These are phyloP conservation scores for Poecilia picta DNA, from an alignment of 2,797 vertebrate genomes.

Conservation along the genomic window DNA sequence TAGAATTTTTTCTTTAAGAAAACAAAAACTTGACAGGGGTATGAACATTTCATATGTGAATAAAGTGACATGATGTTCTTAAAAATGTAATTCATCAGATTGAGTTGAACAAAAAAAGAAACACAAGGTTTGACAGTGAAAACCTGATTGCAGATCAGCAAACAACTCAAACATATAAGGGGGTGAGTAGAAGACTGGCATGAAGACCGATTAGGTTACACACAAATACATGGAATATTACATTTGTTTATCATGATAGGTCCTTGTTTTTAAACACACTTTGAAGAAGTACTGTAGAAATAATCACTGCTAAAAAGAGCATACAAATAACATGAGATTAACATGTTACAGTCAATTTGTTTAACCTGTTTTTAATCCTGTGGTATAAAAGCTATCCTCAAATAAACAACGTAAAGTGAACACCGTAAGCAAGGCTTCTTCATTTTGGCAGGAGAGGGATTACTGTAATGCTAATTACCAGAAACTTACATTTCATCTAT, in stretches of 20 bases:
- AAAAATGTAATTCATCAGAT: conserved; percentile 65
- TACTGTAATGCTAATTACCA: conserved; percentile 68
- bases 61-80: conserved; percentile 73
- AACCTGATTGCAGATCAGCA: conserved; percentile 82
- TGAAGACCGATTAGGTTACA: conserved; percentile 82
- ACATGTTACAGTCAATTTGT: conserved; percentile 82
- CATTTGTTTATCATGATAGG: conserved; percentile 78
- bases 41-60: conserved; percentile 73
- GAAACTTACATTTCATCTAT: conserved; percentile 67
- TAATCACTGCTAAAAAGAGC: conserved; percentile 84
- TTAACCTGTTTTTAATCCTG: conserved; percentile 78
- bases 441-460: conserved; percentile 75
- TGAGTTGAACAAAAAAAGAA: conserved; percentile 52
- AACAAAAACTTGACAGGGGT: conserved; percentile 75
- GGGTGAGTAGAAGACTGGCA: conserved; percentile 77
- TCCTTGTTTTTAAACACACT: conserved; percentile 78
- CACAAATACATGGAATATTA: conserved; percentile 84
- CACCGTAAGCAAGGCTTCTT: conserved; percentile 78
- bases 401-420: conserved; percentile 73
- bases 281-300: conserved; percentile 81
- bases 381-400: conserved; percentile 81
- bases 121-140: conserved; percentile 72
- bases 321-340: conserved; percentile 83
- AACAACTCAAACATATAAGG: conserved; percentile 69
- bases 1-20: conserved; percentile 72